Conservation (phyloP, 53 echinoderm and acorn worm genomes). For the Echinarachnius parma region DNA sequence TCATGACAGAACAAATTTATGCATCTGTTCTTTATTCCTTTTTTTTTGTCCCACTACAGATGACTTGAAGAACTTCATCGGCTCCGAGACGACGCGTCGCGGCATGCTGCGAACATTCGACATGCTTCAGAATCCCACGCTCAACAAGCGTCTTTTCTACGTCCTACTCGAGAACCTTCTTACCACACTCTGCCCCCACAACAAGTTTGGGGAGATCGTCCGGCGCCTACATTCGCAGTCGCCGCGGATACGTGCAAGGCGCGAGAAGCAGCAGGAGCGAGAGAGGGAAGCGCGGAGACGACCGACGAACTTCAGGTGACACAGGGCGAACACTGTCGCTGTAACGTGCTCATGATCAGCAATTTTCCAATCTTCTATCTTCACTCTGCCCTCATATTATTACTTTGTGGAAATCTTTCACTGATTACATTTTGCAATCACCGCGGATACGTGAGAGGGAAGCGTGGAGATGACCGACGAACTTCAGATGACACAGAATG, state of each 20-base stretch:
- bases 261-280: slow-evolving; percentile 53
- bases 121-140: slow-evolving; percentile 85
- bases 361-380: too few species aligned
- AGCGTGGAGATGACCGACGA: too few species aligned
- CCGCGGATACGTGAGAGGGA: too few species aligned
- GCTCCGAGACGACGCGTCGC: slow-evolving; percentile 83
- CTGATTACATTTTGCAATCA: too few species aligned
- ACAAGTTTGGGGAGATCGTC: slow-evolving; percentile 81
- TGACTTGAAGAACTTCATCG: slow-evolving; percentile 97
- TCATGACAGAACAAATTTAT: too few species aligned
- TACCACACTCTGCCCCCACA: slow-evolving; percentile 72
- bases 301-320: slow-evolving; percentile 66
- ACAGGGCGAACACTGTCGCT: slow-evolving; percentile 10
- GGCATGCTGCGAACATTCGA: slow-evolving; percentile 86
- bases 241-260: slow-evolving; percentile 74
- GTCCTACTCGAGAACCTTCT: slow-evolving; percentile 83
- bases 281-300: slow-evolving; percentile 28
- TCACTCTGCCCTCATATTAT: too few species aligned
- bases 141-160: slow-evolving; percentile 94
- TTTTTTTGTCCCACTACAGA: too few species aligned
- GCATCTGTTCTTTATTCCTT: too few species aligned
- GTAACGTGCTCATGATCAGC: too few species aligned
- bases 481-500: too few species aligned
- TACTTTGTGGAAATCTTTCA: too few species aligned
- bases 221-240: slow-evolving; percentile 86